Base-by-base conservation (phyloP, 2,113 vertebrate species). In the Megaceryle maxima region DNA sequence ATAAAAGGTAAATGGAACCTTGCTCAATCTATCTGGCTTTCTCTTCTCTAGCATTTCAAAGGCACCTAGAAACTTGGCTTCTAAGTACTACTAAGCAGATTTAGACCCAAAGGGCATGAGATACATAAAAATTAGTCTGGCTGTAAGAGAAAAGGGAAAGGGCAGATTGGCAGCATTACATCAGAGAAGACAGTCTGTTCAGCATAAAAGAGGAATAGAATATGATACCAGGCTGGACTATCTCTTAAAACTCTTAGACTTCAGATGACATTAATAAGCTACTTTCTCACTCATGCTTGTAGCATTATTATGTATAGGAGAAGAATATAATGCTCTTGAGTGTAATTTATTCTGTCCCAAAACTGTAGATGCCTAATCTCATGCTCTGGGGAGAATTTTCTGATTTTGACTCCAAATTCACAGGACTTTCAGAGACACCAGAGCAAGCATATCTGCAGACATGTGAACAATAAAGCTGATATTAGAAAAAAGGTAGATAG, bases 61-160 rank as follows among this genome's bases (percentile, higher is more conserved):
- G 94, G 86, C 94, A 96, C 90, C 88, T 96, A 92, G 80, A 94
- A 97, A 94, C 69, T 93, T 94, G 90, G 73, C 92, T 81, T 87
- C 76, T 93, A 76, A 97, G 62, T 60, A 88, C 66, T 84, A 68
- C 86, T 92, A 96, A 95, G 90, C 80, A 92, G 96, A 95, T 96
- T 96, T 92, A 95, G 72, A 90, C 83, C 95, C 83, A 93, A 92
- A 96, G 90, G 94, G 94, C 88, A 96, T 53, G 41, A 92, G 56
- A 84, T 92, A 86, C 90, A 94, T 92, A 81, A 94, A 96, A 96
- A 93, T 93, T 75, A 93, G 35, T 37, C 69, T 87, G 73, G 16
- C 60, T 88, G 19, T 78, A 94, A 87, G 48, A 92, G 80, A 93
- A 94, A 90, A 88, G 51, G 37, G 69, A 84, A 93, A 87, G 86